A percentile compares a stretch with the other conserved stretches of the same genome.
Evolutionary conservation across 2,113 vertebrate species (phyloP).

Genomic region (Coptodon rendalli): DNA sequence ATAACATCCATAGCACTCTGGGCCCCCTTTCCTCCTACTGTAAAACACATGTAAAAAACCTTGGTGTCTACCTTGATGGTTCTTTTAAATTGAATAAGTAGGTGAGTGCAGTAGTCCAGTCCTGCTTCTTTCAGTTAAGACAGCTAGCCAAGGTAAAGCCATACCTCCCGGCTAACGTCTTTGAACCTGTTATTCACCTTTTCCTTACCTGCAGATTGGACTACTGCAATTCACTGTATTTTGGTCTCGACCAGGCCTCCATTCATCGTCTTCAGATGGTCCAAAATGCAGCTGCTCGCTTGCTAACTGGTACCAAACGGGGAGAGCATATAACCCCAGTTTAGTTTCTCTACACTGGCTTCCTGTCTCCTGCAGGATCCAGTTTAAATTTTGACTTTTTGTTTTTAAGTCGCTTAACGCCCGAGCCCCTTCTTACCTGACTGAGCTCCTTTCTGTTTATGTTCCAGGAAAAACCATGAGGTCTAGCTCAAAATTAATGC

Average conservation of each 20-base stretch:
- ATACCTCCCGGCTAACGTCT: not conserved
- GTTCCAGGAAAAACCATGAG: not conserved
- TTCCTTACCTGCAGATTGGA: not conserved
- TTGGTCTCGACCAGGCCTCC: not conserved
- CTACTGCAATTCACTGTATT: not conserved
- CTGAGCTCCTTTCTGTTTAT: not conserved
- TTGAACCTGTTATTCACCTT: not conserved
- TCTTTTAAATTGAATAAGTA: not conserved
- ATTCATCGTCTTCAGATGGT: accelerated
- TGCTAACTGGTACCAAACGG: not conserved
- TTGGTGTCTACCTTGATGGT: not conserved
- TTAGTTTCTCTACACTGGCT: not conserved
- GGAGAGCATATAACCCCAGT: not conserved
- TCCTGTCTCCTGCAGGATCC: not conserved
- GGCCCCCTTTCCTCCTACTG: not conserved
- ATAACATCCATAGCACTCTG: not conserved
- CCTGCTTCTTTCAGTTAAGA: not conserved
- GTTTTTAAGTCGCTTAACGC: accelerated
- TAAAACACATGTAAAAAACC: not conserved
- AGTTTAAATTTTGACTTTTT: not conserved
- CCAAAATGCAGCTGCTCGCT: not conserved
- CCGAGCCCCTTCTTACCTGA: not conserved
- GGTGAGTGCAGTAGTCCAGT: not conserved
- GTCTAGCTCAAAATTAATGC: not conserved
- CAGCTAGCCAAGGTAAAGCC: not conserved